Conservation (phyloP, 2,888 invertebrate genomes). For the Monochamus alternatus region DNA sequence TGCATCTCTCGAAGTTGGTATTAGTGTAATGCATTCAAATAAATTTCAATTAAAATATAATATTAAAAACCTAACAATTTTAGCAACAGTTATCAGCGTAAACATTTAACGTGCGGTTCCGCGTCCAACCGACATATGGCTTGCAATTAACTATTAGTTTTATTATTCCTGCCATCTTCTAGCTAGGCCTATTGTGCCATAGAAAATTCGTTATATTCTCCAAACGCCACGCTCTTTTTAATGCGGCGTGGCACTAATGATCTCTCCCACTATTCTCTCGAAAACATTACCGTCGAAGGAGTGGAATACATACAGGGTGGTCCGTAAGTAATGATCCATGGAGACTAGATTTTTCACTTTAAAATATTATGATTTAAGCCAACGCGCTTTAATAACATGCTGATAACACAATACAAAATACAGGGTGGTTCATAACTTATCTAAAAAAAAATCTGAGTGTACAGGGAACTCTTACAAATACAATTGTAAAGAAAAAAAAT, state of each 20-base stretch:
- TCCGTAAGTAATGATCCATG: too few relatives aligned
- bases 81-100: slow-evolving; percentile 20
- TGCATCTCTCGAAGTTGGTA: not conserved
- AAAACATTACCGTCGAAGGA: not conserved
- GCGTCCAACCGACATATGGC: slow-evolving; percentile 18
- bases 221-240: slow-evolving; percentile 1
- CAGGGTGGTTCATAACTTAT: too few relatives aligned
- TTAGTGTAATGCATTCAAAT: slow-evolving; percentile 1
- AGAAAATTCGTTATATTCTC: slow-evolving; percentile 10
- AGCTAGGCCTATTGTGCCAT: slow-evolving; percentile 10
- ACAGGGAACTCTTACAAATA: too few relatives aligned
- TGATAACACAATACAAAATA: too few relatives aligned
- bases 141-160: slow-evolving; percentile 26
- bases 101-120: not conserved
- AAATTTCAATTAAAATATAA: slow-evolving; percentile 13
- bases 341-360: too few relatives aligned
- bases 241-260: not conserved
- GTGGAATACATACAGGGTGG: not conserved
- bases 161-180: slow-evolving; percentile 2
- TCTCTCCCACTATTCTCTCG: slow-evolving; percentile 7
- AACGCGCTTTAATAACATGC: too few relatives aligned
- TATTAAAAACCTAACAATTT: slow-evolving; percentile 10
- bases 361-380: too few relatives aligned
- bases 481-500: too few relatives aligned
- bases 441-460: too few relatives aligned